A percentile compares a stretch with the other conserved stretches of the same genome.
These are phyloP conservation scores for Drymonia ruficornis DNA, from an alignment of 2,888 invertebrate genomes.

Conservation along the genomic window DNA sequence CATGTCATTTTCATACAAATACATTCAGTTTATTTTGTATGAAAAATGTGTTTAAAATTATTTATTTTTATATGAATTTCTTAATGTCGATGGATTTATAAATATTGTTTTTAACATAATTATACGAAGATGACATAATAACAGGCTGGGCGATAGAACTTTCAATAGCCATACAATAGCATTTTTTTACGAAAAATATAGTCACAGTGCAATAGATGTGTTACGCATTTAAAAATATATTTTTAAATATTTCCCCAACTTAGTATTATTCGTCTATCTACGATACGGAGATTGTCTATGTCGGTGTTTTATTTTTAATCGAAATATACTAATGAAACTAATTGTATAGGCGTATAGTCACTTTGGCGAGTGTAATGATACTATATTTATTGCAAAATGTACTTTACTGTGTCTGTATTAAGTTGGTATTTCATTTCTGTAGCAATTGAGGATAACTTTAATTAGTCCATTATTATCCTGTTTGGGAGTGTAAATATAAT, in stretches of 20 bases:
- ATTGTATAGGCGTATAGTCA: constrained; percentile 34
- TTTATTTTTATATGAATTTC: constrained; percentile 1
- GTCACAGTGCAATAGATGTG: constrained; percentile 39
- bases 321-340: constrained; percentile 36
- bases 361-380: constrained; percentile 22
- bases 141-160: background rate
- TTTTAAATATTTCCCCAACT: background rate
- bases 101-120: background rate
- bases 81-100: background rate
- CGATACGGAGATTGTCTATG: constrained; percentile 32
- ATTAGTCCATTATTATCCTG: background rate
- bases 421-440: constrained; percentile 4
- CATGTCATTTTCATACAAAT: background rate
- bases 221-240: constrained; percentile 32
- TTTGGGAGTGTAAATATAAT: background rate
- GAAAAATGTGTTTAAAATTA: background rate
- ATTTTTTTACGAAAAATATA: constrained; percentile 21
- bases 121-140: background rate
- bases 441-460: too few species aligned
- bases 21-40: constrained; percentile 1
- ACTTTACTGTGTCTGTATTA: constrained; percentile 17
- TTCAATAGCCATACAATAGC: constrained; percentile 11
- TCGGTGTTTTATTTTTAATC: constrained; percentile 31
- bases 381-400: constrained; percentile 24
- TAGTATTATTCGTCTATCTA: constrained; percentile 32